Evolutionary conservation across 35 echinoderm and acorn worm species (phyloP), one percentile per base, ranked within the genome.

Genomic region (Ophioderma brevispina): DNA sequence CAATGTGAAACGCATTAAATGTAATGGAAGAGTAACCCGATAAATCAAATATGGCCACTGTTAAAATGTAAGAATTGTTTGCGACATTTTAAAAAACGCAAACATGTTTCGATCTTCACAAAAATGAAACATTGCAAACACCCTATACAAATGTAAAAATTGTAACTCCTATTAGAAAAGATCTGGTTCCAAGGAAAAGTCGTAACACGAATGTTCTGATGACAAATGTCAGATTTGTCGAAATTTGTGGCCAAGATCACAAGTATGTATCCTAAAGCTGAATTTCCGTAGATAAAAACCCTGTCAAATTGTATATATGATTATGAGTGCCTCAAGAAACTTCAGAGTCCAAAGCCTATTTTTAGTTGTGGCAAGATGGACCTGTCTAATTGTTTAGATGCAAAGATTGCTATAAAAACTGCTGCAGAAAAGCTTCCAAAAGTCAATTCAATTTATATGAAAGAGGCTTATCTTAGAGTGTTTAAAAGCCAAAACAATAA

Each of bases 291-390:
- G 4, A 46, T 15, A 70, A 70, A 70, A 70, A 8, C 59, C 23
- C 2, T 70, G 32, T 21, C 5, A 88, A 88, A n/a, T 25, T 96
- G 82, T 55, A 46, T 96, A n/a, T 96, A 92, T 81, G 94, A 96
- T 64, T 90, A 92, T 43, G 83, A 96, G 56, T 87, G 91, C 78
- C 52, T 63, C 4, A 88, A 92, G 40, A 91, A 97, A n/a, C 25
- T 37, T 1, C 21, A 36, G 86, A 19, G 46, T 78, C 17, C 92
- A 97, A 63, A 75, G 80, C 64, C 92, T 63, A 21, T 88, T 91
- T 39, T 89, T 84, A 11, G 90, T 91, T 64, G 78, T 96, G 0
- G 87, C 84, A 10, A 76, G 87, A 17, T 55, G 46, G 19, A 84
- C 87, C 0, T 97, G 95, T 84, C 18, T 19, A 38, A 55, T 0